A percentile compares a stretch with the other conserved stretches of the same genome.
phyloP scores from a whole-genome alignment of 2,113 vertebrate genomes.

The Prunella fulvescens region DNA sequence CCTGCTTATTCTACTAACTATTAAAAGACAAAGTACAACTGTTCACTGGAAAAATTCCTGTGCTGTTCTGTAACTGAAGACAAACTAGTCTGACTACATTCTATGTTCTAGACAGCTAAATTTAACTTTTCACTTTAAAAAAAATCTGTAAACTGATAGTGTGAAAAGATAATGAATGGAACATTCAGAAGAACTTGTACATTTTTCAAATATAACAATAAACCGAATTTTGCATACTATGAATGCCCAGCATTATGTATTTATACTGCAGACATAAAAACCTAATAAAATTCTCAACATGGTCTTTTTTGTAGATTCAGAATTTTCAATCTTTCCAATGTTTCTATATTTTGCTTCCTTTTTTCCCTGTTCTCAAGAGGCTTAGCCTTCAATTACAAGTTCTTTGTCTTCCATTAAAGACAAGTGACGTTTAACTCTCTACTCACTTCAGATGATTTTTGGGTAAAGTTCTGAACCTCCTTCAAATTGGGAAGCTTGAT shows the following conservation, averaged over 20 bases:
- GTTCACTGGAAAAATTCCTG: neutral
- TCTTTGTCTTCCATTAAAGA: neutral
- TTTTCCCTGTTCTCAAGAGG: neutral
- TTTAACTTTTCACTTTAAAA: neutral
- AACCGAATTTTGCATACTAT: neutral
- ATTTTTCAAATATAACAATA: neutral
- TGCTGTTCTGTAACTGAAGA: neutral
- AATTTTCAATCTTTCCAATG: neutral
- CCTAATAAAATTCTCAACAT: neutral
- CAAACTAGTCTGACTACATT: neutral
- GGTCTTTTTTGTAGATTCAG: neutral
- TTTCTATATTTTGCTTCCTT: neutral
- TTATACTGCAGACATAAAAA: neutral
- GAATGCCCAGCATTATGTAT: neutral
- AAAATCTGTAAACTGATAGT: neutral
- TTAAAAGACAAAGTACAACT: neutral
- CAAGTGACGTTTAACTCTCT: neutral
- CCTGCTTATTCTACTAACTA: neutral
- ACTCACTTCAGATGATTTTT: neutral
- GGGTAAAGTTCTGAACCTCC: neutral
- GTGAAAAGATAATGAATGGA: neutral
- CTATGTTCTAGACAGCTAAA: neutral
- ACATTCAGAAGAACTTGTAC: neutral
- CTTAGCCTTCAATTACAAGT: neutral
- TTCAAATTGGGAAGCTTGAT: neutral